Base-by-base conservation (phyloP, 1,140 invertebrate species). In the Pectinophora gossypiella region DNA sequence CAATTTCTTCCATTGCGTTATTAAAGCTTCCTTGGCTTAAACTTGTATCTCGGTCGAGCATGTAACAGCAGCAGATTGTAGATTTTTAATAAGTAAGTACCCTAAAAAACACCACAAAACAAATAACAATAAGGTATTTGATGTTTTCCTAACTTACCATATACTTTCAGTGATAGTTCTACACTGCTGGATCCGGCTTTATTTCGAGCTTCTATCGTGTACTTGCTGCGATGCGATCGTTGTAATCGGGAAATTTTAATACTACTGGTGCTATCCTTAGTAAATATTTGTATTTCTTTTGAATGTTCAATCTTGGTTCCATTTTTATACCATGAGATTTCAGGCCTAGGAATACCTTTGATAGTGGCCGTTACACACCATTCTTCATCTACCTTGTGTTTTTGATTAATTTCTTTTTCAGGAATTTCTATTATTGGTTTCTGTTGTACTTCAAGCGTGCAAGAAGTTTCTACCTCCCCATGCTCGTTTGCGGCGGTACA, bases 131-230 rank as follows among this genome's bases (percentile, higher is more conserved):
- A 9, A 32, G n/a, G n/a, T 1, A 32, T 3, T n/a, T 1, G 27
- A 32, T 32, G 2, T n/a, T n/a, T n/a, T n/a, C n/a, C n/a, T n/a
- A 44, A 78, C 89, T 85, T 87, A 94, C 92, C 95, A 47, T 95
- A 93, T n/a, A 97, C 95, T 82, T 91, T 89, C 7, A 97, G 90
- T 27, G 90, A 90, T 56, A 95, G 85, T 64, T 96, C 94, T 7
- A 92, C 85, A n/a, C 90, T 88, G 15, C 91, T 90, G 10, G 89
- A 88, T 6, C 96, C 96, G 48, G 92, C 91, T 35, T 89, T 87
- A 73, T 95, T 95, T n/a, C 76, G 87, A 12, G 92, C 93, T 58
- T 88, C 90, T 1, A 94, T 79, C 13, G 89, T 91, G 62, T 94
- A 95, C 35, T 89, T 91, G 6, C 90, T 93, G 2, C 90, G 89